Evolutionary conservation across 2,888 invertebrate species (phyloP).

Genomic region (Spodoptera exigua): DNA sequence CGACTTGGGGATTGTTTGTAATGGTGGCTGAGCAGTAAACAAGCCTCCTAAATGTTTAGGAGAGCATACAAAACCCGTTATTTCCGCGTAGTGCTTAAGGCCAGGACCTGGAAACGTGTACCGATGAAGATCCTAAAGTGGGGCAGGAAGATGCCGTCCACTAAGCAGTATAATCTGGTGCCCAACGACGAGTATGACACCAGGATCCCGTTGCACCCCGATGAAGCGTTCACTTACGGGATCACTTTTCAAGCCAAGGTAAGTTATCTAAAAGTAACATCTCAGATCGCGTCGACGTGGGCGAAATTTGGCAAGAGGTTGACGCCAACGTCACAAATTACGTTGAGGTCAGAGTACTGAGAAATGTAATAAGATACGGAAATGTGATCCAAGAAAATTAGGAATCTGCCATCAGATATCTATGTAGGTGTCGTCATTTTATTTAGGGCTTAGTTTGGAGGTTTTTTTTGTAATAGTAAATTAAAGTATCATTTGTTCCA

Average conservation of each 20-base stretch:
- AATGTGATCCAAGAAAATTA: conserved; percentile 7
- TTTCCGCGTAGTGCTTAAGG: conserved; percentile 78
- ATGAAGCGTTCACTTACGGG: conserved; percentile 98
- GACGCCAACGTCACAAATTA: conserved; percentile 32
- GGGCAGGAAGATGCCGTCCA: conserved; percentile 93
- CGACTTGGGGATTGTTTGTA: conserved; percentile 25
- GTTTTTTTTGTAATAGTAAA: too few species aligned
- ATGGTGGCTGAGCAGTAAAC: conserved; percentile 51
- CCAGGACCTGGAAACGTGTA: conserved; percentile 77
- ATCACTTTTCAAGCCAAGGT: conserved; percentile 99
- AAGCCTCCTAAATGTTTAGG: conserved; percentile 79
- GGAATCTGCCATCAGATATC: too few species aligned
- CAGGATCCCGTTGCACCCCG: conserved; percentile 98
- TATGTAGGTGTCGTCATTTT: conserved; percentile 6
- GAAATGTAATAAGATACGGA: conserved; percentile 15
- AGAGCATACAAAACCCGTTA: conserved; percentile 77
- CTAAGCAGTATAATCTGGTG: conserved; percentile 97
- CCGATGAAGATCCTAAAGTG: conserved; percentile 85
- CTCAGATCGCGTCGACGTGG: conserved; percentile 18
- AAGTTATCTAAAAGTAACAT: conserved; percentile 61
- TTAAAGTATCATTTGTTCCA: too few species aligned
- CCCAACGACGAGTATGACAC: conserved; percentile 98
- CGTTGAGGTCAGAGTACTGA: conserved; percentile 24
- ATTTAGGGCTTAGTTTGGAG: too few species aligned
- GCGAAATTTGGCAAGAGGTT: conserved; percentile 30